Evolutionary conservation across 2,888 invertebrate genomes (phyloP), one percentile per base, ranked within the genome.

Genomic region (Chydorus sphaericus): DNA sequence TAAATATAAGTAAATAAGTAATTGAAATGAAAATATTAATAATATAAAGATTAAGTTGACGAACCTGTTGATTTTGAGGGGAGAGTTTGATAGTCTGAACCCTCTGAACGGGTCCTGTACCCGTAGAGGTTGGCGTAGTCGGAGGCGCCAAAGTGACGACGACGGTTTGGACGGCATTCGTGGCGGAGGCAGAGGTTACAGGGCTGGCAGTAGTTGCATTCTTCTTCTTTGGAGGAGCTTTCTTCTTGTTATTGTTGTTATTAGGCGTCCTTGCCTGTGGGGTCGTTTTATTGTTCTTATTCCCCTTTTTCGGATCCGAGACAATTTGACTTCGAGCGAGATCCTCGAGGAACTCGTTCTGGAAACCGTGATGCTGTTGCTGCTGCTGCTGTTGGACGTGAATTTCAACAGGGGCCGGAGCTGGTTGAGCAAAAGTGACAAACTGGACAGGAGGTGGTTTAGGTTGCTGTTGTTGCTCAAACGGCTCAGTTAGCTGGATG

Each of bases 81-180:
- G 82, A 82, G 51, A 85, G 68, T 63, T 83, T 83, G 61, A 84
- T 83, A 10, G 82, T 82, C 65, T 82, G 83, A 55, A 83, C 79
- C 59, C 80, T 73, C n/a, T n/a, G n/a, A n/a, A n/a, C n/a, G 59
- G 44, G 54, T 20, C 44, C 44, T 30, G 37, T n/a, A 28, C 18
- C 26, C n/a, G 48, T 29, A 30, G 26, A 4, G 6, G 54, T 30
- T n/a, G 52, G 31, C 23, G 36, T 52, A 20, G 52, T 52, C 23
- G 11, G 37, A 10, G 11, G 14, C 44, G 48, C 10, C n/a, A 26
- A 26, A 14, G 23, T 18, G 23, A 16, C 14, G n/a, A 16, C 48
- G n/a, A 14, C 54, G 38, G 29, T 55, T 54, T 11, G 56, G 16
- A 57, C 54, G 29, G 30, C 50, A 48, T 36, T 56, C 16, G 54